These are phyloP conservation scores for Limosa lapponica DNA, from an alignment of 2,797 vertebrate genomes.

Conservation along the genomic window DNA sequence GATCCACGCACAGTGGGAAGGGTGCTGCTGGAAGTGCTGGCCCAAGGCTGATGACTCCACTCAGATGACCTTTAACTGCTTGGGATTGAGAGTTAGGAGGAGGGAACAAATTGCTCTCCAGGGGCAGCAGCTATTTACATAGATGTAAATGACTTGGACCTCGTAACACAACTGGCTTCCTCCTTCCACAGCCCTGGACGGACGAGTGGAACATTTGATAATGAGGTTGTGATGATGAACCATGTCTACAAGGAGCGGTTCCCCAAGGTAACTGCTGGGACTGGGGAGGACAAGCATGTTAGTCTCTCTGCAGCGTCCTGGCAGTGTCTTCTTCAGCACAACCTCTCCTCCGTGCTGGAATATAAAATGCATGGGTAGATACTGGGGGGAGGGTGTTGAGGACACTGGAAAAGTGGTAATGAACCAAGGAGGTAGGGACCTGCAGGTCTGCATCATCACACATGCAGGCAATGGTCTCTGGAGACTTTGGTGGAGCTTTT, in stretches of 20 bases:
- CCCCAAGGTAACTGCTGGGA: slow-evolving; percentile 86
- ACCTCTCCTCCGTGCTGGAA: background rate
- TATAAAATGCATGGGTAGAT: background rate
- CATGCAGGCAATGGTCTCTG: background rate
- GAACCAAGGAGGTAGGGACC: background rate
- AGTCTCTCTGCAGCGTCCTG: background rate
- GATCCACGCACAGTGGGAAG: background rate
- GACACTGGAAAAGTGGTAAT: background rate
- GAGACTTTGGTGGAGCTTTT: background rate
- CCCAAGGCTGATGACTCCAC: background rate
- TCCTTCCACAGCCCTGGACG: slow-evolving; percentile 87
- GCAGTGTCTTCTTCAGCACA: background rate
- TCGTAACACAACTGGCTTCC: rapidly evolving
- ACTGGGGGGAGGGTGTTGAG: background rate
- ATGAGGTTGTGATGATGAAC: slow-evolving; percentile 99
- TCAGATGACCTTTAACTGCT: background rate
- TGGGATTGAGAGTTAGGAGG: background rate
- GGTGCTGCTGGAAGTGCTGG: background rate
- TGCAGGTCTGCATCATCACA: background rate
- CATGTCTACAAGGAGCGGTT: slow-evolving; percentile 98
- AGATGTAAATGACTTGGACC: background rate
- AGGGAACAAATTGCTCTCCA: background rate
- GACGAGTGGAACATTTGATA: slow-evolving; percentile 89
- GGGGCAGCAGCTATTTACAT: background rate
- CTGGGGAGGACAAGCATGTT: rapidly evolving